These are phyloP conservation scores for Lymantria dispar DNA, from an alignment of 2,888 invertebrate species.

Conservation along the genomic window DNA sequence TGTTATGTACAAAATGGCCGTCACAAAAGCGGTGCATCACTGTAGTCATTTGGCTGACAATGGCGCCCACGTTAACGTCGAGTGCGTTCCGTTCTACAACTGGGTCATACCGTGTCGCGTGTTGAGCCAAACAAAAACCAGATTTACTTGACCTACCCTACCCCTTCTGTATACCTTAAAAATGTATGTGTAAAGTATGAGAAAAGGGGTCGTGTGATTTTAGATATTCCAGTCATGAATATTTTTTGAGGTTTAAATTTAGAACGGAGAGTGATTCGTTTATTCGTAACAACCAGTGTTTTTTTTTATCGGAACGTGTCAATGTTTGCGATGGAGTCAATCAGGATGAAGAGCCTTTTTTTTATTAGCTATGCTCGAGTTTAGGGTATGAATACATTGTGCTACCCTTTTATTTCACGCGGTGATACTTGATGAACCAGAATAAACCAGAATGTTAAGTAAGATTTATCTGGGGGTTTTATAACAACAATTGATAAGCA, in stretches of 20 bases:
- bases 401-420: too few species aligned
- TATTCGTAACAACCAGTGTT: conserved; percentile 12
- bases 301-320: conserved; percentile 6
- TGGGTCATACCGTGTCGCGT: conserved; percentile 36
- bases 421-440: too few species aligned
- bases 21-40: conserved; percentile 24
- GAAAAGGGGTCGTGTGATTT: conserved; percentile 14
- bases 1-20: conserved; percentile 8
- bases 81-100: conserved; percentile 38
- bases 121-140: conserved; percentile 18
- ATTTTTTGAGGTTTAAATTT: conserved; percentile 23
- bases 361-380: neutral
- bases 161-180: conserved; percentile 5
- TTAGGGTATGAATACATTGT: too few species aligned
- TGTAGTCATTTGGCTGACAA: conserved; percentile 37
- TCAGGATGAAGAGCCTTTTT: neutral
- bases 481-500: too few species aligned
- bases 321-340: neutral
- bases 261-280: conserved; percentile 10
- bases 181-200: conserved; percentile 6
- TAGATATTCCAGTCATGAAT: conserved; percentile 14
- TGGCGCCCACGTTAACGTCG: conserved; percentile 29
- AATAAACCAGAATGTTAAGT: too few species aligned
- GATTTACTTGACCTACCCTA: conserved; percentile 11
- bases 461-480: too few species aligned